These are phyloP conservation scores for Rhynchonycteris naso DNA, from an alignment of 2,797 vertebrate species.

Conservation along the genomic window DNA sequence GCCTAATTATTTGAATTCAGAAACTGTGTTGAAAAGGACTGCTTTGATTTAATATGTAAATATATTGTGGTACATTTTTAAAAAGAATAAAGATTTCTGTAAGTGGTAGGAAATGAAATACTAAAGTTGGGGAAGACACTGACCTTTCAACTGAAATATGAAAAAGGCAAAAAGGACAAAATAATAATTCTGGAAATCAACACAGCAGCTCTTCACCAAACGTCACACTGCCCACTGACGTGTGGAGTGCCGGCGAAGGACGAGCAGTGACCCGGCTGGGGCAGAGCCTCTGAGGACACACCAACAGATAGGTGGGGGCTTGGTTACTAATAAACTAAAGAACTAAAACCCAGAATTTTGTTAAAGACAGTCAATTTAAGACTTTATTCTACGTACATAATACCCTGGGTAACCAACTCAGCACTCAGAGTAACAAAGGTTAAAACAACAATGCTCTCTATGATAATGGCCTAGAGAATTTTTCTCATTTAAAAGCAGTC, in stretches of 20 bases:
- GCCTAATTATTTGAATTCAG: conserved; percentile 8
- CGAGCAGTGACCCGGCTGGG: not conserved
- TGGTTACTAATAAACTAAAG: conserved; percentile 49
- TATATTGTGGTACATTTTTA: not conserved
- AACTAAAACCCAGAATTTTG: conserved; percentile 35
- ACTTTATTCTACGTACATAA: not conserved
- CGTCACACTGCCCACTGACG: not conserved
- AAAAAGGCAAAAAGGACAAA: conserved; percentile 59
- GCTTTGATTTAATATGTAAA: conserved; percentile 15
- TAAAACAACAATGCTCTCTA: conserved; percentile 35
- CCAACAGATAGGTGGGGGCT: not conserved
- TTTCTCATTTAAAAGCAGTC: conserved; percentile 74
- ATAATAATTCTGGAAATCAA: conserved; percentile 44
- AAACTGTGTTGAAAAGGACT: conserved; percentile 7
- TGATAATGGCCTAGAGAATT: conserved; percentile 60
- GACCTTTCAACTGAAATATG: conserved; percentile 50
- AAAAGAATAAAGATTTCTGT: not conserved
- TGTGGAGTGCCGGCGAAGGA: not conserved
- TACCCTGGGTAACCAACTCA: not conserved
- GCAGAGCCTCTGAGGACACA: not conserved
- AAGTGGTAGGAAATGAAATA: conserved; percentile 55
- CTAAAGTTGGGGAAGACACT: conserved; percentile 26
- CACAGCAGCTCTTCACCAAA: conserved; percentile 15
- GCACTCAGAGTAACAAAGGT: not conserved
- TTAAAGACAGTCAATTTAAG: not conserved